phyloP scores from a whole-genome alignment of 2,888 invertebrate species.

The Phymatocera aterrima region DNA sequence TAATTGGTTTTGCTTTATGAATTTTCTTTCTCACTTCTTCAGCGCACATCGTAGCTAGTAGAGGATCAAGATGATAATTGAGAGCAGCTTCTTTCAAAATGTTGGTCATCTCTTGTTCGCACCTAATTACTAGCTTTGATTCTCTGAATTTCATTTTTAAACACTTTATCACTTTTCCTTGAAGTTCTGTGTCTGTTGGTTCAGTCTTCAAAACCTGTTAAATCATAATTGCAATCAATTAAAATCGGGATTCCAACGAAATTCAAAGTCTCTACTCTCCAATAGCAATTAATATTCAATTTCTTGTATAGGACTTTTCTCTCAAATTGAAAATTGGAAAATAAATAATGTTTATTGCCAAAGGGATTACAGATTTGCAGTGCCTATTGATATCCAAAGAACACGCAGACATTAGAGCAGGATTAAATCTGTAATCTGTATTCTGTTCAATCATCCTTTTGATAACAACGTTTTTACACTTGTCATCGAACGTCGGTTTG shows the following conservation, averaged over 20 bases:
- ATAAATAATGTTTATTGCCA: background rate
- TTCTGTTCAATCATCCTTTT: conserved; percentile 94
- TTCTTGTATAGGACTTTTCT: too few species aligned
- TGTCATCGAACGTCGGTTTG: conserved; percentile 86
- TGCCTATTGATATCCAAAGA: conserved; percentile 87
- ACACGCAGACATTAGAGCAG: conserved; percentile 88
- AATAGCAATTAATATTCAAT: too few species aligned
- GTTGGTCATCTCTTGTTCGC: conserved; percentile 88
- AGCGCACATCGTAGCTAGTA: conserved; percentile 87
- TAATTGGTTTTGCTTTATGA: too few species aligned
- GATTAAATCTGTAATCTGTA: conserved; percentile 93
- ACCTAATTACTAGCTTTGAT: conserved; percentile 83
- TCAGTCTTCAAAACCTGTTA: conserved; percentile 62
- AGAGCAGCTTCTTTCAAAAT: conserved; percentile 92
- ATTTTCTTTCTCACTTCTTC: conserved; percentile 81
- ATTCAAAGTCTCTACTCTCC: too few species aligned
- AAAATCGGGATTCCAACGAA: background rate
- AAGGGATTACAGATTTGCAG: conserved; percentile 77
- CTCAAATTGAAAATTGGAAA: too few species aligned
- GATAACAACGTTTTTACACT: conserved; percentile 89
- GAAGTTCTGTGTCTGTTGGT: conserved; percentile 82
- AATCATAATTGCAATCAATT: background rate
- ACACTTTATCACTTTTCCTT: conserved; percentile 90
- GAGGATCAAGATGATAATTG: conserved; percentile 93
- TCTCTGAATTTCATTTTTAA: conserved; percentile 88